phyloP scores from a whole-genome alignment of 2,113 vertebrate species.

The Lepus americanus region DNA sequence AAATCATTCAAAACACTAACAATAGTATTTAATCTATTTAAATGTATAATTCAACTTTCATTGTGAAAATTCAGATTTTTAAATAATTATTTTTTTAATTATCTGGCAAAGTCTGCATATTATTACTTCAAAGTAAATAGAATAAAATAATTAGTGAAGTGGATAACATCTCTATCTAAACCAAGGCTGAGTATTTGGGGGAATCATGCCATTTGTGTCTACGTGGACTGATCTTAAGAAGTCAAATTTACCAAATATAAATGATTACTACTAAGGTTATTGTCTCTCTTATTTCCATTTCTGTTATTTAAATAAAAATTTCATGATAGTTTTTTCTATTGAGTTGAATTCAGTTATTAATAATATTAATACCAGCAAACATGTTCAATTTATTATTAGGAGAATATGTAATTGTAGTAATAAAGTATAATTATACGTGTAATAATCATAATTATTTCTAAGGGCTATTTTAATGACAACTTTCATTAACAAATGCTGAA shows the following conservation, averaged over 20 bases:
- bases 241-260: slow-evolving; percentile 46
- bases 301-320: slow-evolving; percentile 41
- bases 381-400: neutral
- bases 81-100: slow-evolving; percentile 42
- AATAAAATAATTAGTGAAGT: neutral
- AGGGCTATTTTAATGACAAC: neutral
- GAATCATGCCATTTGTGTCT: neutral
- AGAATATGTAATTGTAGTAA: neutral
- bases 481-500: neutral
- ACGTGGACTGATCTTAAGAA: neutral
- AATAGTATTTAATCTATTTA: neutral
- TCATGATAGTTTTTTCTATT: slow-evolving; percentile 32
- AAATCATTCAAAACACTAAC: neutral
- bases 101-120: neutral
- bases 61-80: neutral
- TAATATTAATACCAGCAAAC: slow-evolving; percentile 19
- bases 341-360: slow-evolving; percentile 8
- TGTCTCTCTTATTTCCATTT: slow-evolving; percentile 41
- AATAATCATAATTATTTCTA: slow-evolving; percentile 17
- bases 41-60: neutral
- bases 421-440: neutral
- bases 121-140: slow-evolving; percentile 35
- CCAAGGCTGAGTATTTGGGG: neutral
- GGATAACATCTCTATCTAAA: neutral
- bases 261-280: neutral